Percentiles rank a stretch among this genome's conserved stretches.
Evolutionary conservation across 2,888 invertebrate species (phyloP).

Genomic region (Crocallis elinguaria): DNA sequence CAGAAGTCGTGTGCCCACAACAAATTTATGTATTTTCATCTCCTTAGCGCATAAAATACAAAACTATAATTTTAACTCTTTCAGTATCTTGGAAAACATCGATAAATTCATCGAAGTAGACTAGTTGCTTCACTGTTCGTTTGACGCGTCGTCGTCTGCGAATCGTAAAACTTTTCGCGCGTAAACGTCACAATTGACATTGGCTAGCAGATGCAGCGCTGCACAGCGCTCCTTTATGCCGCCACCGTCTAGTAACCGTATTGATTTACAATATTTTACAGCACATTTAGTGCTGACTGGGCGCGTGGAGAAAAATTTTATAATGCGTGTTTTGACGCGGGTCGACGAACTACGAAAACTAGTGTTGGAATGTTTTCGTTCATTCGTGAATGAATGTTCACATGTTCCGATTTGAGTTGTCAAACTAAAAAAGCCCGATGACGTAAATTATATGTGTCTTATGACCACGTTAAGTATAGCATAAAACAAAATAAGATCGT

Average conservation of each 20-base stretch:
- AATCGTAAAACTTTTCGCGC: slow-evolving; percentile 83
- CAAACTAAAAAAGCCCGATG: too few relatives aligned
- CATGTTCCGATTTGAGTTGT: too few relatives aligned
- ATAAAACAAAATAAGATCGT: too few relatives aligned
- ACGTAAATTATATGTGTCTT: too few relatives aligned
- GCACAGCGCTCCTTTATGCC: slow-evolving; percentile 65
- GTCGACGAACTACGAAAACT: slow-evolving; percentile 38
- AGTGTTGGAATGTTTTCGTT: not conserved
- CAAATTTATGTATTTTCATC: too few relatives aligned
- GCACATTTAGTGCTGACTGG: slow-evolving; percentile 45
- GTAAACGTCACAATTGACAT: slow-evolving; percentile 81
- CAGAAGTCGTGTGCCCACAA: too few relatives aligned
- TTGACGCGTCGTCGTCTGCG: slow-evolving; percentile 77
- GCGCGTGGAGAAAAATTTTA: slow-evolving; percentile 49
- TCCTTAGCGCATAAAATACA: not conserved
- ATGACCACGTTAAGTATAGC: too few relatives aligned
- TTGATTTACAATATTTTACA: slow-evolving; percentile 72
- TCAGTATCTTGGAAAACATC: slow-evolving; percentile 31
- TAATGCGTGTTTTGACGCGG: slow-evolving; percentile 41
- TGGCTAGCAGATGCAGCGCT: slow-evolving; percentile 80
- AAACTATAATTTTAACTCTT: not conserved
- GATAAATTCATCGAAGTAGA: slow-evolving; percentile 38
- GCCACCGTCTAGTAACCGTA: slow-evolving; percentile 68
- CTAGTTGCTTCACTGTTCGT: slow-evolving; percentile 63
- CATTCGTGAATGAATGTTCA: not conserved